phyloP scores from a whole-genome alignment of 2,113 vertebrate genomes.

The Thalassoma bifasciatum region DNA sequence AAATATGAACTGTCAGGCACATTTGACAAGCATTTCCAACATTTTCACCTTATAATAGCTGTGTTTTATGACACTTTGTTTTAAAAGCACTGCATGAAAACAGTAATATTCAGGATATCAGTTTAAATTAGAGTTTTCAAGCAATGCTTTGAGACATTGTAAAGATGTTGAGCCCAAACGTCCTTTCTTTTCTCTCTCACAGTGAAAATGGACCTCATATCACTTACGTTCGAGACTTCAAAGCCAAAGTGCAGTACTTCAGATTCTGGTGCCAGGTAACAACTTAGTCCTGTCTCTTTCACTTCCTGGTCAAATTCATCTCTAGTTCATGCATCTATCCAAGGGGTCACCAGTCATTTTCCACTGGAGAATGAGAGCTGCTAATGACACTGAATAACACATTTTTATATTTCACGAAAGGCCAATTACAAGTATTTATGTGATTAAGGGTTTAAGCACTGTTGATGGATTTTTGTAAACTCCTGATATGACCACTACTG shows the following conservation, averaged over 20 bases:
- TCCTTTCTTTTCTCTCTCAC: background rate
- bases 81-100: background rate
- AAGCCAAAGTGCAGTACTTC: constrained; percentile 99
- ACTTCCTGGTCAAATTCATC: background rate
- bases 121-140: background rate
- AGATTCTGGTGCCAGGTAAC: constrained; percentile 99
- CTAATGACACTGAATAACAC: too few relatives aligned
- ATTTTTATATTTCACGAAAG: too few relatives aligned
- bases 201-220: constrained; percentile 99
- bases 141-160: too few relatives aligned
- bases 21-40: background rate
- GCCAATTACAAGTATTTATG: too few relatives aligned
- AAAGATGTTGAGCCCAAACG: background rate
- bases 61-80: background rate
- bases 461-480: too few relatives aligned
- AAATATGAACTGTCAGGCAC: background rate
- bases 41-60: background rate
- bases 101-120: background rate
- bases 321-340: background rate
- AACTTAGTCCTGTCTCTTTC: background rate
- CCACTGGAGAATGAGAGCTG: background rate
- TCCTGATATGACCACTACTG: too few relatives aligned
- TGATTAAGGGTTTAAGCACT: too few relatives aligned
- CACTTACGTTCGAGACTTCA: constrained; percentile 97
- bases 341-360: too few relatives aligned